These are phyloP conservation scores for Cheirogaleus major DNA, from an alignment of 2,797 vertebrate species.

Conservation along the genomic window DNA sequence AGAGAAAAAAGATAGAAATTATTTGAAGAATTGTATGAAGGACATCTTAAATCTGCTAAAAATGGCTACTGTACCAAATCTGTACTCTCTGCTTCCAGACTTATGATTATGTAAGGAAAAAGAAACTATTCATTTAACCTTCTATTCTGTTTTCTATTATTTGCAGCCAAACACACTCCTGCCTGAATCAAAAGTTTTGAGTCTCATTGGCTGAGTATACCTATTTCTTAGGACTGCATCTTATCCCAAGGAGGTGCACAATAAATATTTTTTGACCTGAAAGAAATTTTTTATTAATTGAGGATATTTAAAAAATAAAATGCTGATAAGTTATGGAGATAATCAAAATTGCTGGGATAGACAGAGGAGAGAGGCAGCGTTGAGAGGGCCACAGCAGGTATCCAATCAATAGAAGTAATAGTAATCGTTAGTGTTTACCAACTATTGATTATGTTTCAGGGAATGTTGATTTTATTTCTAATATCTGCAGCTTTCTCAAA, in stretches of 20 bases:
- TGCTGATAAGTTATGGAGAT: not conserved
- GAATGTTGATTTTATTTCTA: not conserved
- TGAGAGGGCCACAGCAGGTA: not conserved
- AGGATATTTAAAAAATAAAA: not conserved
- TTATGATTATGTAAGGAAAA: not conserved
- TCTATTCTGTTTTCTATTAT: not conserved
- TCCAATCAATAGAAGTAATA: not conserved
- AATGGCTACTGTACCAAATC: not conserved
- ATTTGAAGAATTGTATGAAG: not conserved
- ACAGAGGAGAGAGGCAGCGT: not conserved
- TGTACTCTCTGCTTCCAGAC: not conserved
- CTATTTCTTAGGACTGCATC: not conserved
- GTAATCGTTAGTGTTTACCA: not conserved
- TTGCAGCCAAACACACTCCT: not conserved
- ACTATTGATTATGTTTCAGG: not conserved
- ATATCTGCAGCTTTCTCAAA: not conserved
- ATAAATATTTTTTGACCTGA: not conserved
- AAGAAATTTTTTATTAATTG: not conserved
- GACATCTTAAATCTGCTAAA: constrained; percentile 1
- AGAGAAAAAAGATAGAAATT: not conserved
- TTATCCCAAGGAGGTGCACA: not conserved
- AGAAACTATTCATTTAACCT: not conserved
- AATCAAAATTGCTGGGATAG: not conserved
- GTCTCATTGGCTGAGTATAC: not conserved
- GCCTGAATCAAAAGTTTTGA: not conserved